A percentile compares a stretch with the other conserved stretches of the same genome.
phyloP scores from a whole-genome alignment of 2,113 vertebrate genomes.

The Junco hyemalis region DNA sequence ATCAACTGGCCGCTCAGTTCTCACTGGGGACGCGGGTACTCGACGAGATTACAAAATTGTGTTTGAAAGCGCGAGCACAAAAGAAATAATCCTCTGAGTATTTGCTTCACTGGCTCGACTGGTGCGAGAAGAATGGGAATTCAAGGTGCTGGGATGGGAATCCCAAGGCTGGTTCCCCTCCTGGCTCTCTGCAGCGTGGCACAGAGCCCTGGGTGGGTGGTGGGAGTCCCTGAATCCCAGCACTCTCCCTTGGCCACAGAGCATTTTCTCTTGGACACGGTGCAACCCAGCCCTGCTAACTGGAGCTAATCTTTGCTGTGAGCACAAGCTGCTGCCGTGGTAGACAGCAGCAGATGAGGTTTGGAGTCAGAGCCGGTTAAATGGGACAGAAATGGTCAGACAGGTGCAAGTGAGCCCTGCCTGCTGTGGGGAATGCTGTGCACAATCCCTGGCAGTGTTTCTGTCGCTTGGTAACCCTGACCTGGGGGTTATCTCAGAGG shows the following conservation, averaged over 20 bases:
- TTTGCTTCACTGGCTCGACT: slow-evolving; percentile 64
- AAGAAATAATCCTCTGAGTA: slow-evolving; percentile 60
- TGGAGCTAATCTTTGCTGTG: neutral
- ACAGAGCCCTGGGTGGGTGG: neutral
- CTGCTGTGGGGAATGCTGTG: neutral
- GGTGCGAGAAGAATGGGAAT: slow-evolving; percentile 65
- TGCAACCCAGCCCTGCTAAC: neutral
- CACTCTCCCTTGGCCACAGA: neutral
- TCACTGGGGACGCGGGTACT: slow-evolving; percentile 54
- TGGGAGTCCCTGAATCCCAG: fast-evolving
- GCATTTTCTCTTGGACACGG: neutral
- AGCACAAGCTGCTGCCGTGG: neutral
- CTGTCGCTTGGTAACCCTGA: slow-evolving; percentile 49
- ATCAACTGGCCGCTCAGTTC: slow-evolving; percentile 44
- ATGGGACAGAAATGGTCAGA: neutral
- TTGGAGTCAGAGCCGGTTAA: neutral
- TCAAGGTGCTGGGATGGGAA: slow-evolving; percentile 45
- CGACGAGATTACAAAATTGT: slow-evolving; percentile 59
- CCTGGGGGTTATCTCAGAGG: slow-evolving; percentile 53
- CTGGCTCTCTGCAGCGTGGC: neutral
- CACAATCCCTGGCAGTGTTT: neutral
- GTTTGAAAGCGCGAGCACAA: slow-evolving; percentile 62
- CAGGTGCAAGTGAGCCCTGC: neutral
- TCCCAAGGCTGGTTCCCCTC: neutral
- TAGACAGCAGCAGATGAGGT: slow-evolving; percentile 6